phyloP scores from a whole-genome alignment of 1,140 invertebrate genomes.

The Brachionus paranguensis region DNA sequence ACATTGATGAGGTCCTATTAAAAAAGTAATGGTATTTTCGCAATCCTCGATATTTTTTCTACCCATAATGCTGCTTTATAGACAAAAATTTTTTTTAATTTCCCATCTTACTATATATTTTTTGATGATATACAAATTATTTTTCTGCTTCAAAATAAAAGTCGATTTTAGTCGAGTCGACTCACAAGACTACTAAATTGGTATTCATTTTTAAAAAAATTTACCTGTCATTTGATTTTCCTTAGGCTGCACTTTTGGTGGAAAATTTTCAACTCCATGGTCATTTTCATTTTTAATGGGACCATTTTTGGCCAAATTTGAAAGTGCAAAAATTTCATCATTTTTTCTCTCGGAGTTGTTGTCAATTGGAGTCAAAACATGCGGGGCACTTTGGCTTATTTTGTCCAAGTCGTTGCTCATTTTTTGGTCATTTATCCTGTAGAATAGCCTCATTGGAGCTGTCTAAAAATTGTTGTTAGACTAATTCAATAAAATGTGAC shows the following conservation, averaged over 20 bases:
- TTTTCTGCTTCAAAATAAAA: too few relatives aligned
- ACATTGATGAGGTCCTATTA: too few relatives aligned
- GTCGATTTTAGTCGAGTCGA: too few relatives aligned
- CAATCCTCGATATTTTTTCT: too few relatives aligned
- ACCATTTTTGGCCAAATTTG: not conserved
- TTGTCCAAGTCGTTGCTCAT: not conserved
- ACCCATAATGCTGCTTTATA: too few relatives aligned
- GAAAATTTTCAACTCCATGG: not conserved
- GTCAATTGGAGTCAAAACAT: not conserved
- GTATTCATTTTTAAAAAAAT: not conserved
- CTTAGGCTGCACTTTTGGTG: not conserved
- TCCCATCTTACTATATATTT: too few relatives aligned
- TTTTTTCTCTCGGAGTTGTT: not conserved
- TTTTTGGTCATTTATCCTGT: not conserved
- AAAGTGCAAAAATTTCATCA: not conserved
- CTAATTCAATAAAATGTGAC: not conserved
- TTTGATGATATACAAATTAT: too few relatives aligned
- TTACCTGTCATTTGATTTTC: not conserved
- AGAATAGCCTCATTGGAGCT: conserved; percentile 33
- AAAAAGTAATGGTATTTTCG: too few relatives aligned
- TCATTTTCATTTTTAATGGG: not conserved
- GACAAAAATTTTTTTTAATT: too few relatives aligned
- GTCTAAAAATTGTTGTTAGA: not conserved
- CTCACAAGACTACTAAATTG: not conserved
- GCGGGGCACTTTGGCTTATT: not conserved